Base-by-base conservation (phyloP, 2,888 invertebrate species). In the Palloptera scutellata region DNA sequence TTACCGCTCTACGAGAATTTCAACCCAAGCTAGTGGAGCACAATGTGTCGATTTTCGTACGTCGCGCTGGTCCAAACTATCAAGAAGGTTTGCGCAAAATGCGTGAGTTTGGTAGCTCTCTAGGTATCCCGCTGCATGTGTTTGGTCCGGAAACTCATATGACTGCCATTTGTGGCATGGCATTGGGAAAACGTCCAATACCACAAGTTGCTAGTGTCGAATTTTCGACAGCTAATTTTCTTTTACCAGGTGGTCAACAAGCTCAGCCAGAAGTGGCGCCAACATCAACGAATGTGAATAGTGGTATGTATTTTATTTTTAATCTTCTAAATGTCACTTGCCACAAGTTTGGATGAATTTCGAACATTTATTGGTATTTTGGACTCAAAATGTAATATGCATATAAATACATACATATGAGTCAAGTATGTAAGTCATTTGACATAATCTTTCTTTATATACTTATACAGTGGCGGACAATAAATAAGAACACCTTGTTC, bases 141-240 rank as follows among this genome's bases (percentile, higher is more conserved):
- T 99, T 98, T 83, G 99, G 99, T 0, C 98, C 99, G 0, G 99
- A 99, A 86, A 96, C 96, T 8, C 98, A 98, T 86, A 99, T 99
- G 99, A 99, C 99, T 0, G 91, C 97, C n/a, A 98, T 99, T 78
- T 98, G 98, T 72, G 96, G 97, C 1, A 96, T 98, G 90, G 99
- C 99, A 1, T 87, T 99, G 66, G 98, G 98, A 17, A 95, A 94
- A 77, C 87, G 91, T 52, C 89, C 94, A 13, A 92, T 98, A 73
- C 96, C 97, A 0, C 88, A 89, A 71, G 89, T 89, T 48, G 89
- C 82, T 58, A 84, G 78, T 70, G 88, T 88, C 52, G 92, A 92
- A 80, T 89, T 91, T 74, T 92, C 95, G 1, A 96, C 96, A 0
- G 96, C 96, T 0, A 96, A 96, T 84, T 96, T 96, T 83, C 86